Evolutionary conservation across 92 coral and sea anemone species (phyloP), one percentile per base, ranked within the genome.

Genomic region (Paramuricea clavata): DNA sequence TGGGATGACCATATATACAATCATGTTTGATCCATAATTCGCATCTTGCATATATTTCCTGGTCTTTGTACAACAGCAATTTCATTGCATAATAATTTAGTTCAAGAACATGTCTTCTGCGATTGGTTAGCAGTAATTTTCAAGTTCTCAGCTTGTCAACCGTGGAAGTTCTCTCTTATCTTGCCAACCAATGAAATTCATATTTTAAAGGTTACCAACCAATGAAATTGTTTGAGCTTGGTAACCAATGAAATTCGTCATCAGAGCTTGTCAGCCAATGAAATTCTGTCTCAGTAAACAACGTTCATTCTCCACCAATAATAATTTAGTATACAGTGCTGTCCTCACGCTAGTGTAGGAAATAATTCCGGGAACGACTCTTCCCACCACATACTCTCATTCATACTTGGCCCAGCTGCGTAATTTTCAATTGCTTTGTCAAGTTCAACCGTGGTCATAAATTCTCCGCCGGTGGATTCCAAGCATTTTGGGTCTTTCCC

Each of bases 301-400:
- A 16, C 16, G 1, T 30, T 65, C 72, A 65, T 11, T 65, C 72
- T 65, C 72, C 17, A 65, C n/a, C 70, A 65, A 65, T 72, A 72
- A 41, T 72, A 44, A 78, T 78, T 36, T 76, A 12, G 41, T 79
- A 39, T 73, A 49, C 21, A 30, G 25, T 30, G 1, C 33, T n/a
- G n/a, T 35, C 50, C n/a, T 79, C 59, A 65, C 31, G 28, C 57
- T 60, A 96, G 97, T 19, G 97, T 89, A 26, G 99, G 99, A 86
- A 96, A 96, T 35, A 96, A 86, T 36, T 90, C 96, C 49, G 94
- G 96, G 87, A 94, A 91, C 81, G 94, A 96, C 76, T 94, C 94
- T 89, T 96, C 99, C 98, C 94, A 94, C 99, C 99, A 96, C 92
- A 91, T 93, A 44, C 87, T 25, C 35, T 79, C 84, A 79, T 79